Conservation (phyloP, 2,888 invertebrate genomes). For the Leptarthrus brevirostris region DNA sequence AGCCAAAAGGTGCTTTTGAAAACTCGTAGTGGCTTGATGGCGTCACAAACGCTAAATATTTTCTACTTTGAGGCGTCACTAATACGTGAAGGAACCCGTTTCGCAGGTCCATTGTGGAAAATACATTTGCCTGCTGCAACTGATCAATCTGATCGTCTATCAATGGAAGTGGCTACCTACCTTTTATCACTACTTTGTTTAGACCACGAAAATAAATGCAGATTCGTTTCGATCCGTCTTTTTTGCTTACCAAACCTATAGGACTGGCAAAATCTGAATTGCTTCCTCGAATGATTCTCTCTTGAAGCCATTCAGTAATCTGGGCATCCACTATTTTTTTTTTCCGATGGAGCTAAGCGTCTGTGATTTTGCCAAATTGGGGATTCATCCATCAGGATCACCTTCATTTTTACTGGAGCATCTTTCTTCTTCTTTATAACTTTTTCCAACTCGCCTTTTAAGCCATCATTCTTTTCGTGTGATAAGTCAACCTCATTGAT, state of each 20-base stretch:
- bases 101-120: conserved; percentile 47
- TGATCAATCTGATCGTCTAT: conserved; percentile 56
- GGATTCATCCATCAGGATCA: neutral
- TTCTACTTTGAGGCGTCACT: conserved; percentile 13
- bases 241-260: conserved; percentile 9
- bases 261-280: conserved; percentile 59
- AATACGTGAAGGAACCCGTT: conserved; percentile 49
- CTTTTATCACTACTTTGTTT: conserved; percentile 56
- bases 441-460: too few relatives aligned
- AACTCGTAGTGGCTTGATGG: conserved; percentile 59
- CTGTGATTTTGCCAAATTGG: neutral
- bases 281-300: conserved; percentile 58
- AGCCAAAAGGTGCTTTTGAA: conserved; percentile 56
- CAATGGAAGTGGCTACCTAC: conserved; percentile 54
- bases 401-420: conserved; percentile 24
- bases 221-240: conserved; percentile 39
- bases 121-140: conserved; percentile 5
- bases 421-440: too few relatives aligned
- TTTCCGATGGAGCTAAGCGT: neutral
- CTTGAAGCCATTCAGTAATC: conserved; percentile 53
- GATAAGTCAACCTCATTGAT: too few relatives aligned
- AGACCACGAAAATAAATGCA: conserved; percentile 58
- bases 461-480: too few relatives aligned
- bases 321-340: conserved; percentile 39
- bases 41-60: conserved; percentile 57